Conservation (phyloP, 2,888 invertebrate genomes). For the Lycaena phlaeas region DNA sequence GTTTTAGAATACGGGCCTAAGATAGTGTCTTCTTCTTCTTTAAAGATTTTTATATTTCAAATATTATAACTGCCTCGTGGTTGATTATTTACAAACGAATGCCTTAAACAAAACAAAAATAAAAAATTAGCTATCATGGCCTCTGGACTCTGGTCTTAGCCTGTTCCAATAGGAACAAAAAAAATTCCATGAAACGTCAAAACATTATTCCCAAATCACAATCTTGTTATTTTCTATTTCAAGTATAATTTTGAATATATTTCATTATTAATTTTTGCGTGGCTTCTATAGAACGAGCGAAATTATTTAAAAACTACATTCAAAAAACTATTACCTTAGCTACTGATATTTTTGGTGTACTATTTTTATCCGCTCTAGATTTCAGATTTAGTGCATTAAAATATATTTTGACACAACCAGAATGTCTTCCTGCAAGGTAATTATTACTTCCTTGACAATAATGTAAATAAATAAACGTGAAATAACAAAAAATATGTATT, state of each 20-base stretch:
- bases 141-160: too few relatives aligned
- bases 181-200: slow-evolving; percentile 67
- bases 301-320: slow-evolving; percentile 9
- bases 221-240: slow-evolving; percentile 31
- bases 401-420: too few relatives aligned
- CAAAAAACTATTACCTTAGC: slow-evolving; percentile 17
- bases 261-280: neutral
- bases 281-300: neutral
- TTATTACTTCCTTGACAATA: slow-evolving; percentile 1
- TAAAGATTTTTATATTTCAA: too few relatives aligned
- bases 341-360: slow-evolving; percentile 61
- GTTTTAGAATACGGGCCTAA: too few relatives aligned
- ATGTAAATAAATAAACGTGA: neutral
- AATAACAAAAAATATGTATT: too few relatives aligned
- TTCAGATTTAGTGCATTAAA: slow-evolving; percentile 45
- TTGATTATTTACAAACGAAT: too few relatives aligned
- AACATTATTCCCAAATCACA: slow-evolving; percentile 41
- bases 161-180: too few relatives aligned
- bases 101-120: too few relatives aligned
- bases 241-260: neutral
- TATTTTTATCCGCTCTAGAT: slow-evolving; percentile 69
- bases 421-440: slow-evolving; percentile 58
- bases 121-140: too few relatives aligned
- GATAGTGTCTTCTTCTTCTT: too few relatives aligned
- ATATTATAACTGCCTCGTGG: too few relatives aligned